These are phyloP conservation scores for Stegana nigrithorax DNA, from an alignment of 2,888 invertebrate species.

Conservation along the genomic window DNA sequence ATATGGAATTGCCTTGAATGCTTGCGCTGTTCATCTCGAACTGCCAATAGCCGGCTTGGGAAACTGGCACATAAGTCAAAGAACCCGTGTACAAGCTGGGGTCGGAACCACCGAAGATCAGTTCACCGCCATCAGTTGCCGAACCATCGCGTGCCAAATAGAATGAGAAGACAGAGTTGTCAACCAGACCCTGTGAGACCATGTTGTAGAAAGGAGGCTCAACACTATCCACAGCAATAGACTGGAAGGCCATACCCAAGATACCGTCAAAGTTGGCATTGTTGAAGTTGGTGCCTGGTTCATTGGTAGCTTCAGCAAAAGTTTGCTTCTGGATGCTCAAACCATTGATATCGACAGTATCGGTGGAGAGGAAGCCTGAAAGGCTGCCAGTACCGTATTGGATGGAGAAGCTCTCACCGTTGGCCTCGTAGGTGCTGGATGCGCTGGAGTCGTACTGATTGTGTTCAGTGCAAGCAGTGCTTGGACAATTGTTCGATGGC, in stretches of 20 bases:
- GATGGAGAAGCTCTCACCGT: constrained; percentile 91
- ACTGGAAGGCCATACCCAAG: constrained; percentile 89
- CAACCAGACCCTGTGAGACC: constrained; percentile 79
- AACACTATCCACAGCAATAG: constrained; percentile 89
- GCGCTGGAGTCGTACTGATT: constrained; percentile 91
- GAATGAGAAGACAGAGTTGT: constrained; percentile 88
- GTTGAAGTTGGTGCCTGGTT: constrained; percentile 93
- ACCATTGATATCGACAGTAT: constrained; percentile 80
- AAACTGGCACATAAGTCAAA: constrained; percentile 79
- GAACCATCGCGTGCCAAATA: constrained; percentile 83
- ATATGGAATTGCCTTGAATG: constrained; percentile 73
- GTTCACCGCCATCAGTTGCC: constrained; percentile 81
- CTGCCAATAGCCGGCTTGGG: constrained; percentile 93
- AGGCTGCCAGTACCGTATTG: constrained; percentile 96
- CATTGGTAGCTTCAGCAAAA: constrained; percentile 92
- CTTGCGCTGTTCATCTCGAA: constrained; percentile 82
- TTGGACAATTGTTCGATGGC: constrained; percentile 93
- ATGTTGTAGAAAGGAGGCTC: constrained; percentile 92
- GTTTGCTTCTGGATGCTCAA: constrained; percentile 81
- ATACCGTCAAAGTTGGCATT: constrained; percentile 99
- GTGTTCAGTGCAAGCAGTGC: constrained; percentile 93
- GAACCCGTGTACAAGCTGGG: constrained; percentile 80
- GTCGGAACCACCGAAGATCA: constrained; percentile 93
- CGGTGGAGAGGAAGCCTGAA: constrained; percentile 92
- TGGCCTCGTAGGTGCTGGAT: constrained; percentile 83